A percentile compares a stretch with the other conserved stretches of the same genome.
Conservation (phyloP, 2,888 invertebrate species). For the Coremacera marginata region DNA sequence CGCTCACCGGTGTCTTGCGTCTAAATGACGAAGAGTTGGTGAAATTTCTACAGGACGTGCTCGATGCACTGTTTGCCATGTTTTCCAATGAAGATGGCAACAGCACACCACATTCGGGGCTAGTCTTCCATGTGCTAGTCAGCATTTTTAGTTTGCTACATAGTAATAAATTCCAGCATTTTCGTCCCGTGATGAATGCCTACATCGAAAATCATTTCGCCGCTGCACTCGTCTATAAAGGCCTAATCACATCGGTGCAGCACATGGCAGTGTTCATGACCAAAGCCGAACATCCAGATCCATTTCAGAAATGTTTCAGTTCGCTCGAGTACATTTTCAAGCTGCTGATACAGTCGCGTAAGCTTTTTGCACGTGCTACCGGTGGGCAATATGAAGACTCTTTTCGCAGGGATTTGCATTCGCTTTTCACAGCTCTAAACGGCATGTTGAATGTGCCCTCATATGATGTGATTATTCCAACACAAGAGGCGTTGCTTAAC, state of each 20-base stretch:
- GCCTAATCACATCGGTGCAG: constrained; percentile 88
- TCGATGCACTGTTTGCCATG: constrained; percentile 93
- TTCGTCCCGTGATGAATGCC: constrained; percentile 92
- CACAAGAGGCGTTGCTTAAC: constrained; percentile 84
- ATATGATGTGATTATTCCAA: constrained; percentile 81
- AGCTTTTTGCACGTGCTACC: constrained; percentile 86
- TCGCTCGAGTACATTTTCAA: constrained; percentile 94
- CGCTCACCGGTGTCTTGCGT: constrained; percentile 82
- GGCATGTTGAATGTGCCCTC: constrained; percentile 80
- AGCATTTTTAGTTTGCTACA: constrained; percentile 92
- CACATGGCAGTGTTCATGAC: constrained; percentile 90
- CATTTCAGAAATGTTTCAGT: constrained; percentile 89
- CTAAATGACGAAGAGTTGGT: constrained; percentile 92
- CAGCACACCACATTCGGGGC: constrained; percentile 87
- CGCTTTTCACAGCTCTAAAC: constrained; percentile 83
- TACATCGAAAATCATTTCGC: constrained; percentile 96
- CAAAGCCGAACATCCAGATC: constrained; percentile 88
- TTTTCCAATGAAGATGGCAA: constrained; percentile 94
- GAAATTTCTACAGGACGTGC: constrained; percentile 93
- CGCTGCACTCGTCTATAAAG: constrained; percentile 93
- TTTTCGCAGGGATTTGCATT: constrained; percentile 84
- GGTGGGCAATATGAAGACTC: constrained; percentile 91
- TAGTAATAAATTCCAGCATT: constrained; percentile 93
- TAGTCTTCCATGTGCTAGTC: constrained; percentile 92
- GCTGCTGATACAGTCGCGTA: constrained; percentile 88